Percentiles rank a stretch among this genome's conserved stretches.
Conservation (phyloP, 2,113 vertebrate species). For the Pseudorasbora parva region DNA sequence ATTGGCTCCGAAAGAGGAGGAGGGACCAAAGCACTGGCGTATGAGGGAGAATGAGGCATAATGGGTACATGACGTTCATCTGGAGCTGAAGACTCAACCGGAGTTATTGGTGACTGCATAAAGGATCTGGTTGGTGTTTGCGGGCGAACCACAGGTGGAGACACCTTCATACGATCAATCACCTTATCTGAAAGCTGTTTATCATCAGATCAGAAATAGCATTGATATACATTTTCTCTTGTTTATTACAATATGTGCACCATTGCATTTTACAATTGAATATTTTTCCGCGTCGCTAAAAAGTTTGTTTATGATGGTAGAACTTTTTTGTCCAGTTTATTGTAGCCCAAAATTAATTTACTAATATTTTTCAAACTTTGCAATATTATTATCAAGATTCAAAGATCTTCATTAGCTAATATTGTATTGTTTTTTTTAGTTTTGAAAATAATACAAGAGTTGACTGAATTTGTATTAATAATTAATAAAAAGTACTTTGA, state of each 20-base stretch:
- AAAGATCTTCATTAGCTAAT: not conserved
- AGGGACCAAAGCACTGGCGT: slow-evolving; percentile 32
- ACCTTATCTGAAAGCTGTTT: slow-evolving; percentile 73
- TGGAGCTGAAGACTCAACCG: not conserved
- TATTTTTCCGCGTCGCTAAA: not conserved
- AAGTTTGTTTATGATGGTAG: not conserved
- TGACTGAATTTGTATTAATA: not conserved
- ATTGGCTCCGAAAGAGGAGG: slow-evolving; percentile 39
- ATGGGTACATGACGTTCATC: slow-evolving; percentile 2
- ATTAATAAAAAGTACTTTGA: not conserved
- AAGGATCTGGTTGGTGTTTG: not conserved
- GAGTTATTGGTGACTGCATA: slow-evolving; percentile 29
- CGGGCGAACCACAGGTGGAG: slow-evolving; percentile 28
- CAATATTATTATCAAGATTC: not conserved
- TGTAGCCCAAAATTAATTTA: not conserved
- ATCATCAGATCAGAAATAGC: not conserved
- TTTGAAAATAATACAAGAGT: not conserved
- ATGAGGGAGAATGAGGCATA: slow-evolving; percentile 29
- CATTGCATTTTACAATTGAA: not conserved
- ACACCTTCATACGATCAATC: slow-evolving; percentile 70
- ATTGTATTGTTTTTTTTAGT: too few relatives aligned
- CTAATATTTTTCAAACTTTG: not conserved
- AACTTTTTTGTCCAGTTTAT: not conserved
- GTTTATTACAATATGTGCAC: too few relatives aligned
- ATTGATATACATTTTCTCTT: not conserved